Conservation (phyloP, 2,888 invertebrate species). For the Sphaeridia pumilis region DNA sequence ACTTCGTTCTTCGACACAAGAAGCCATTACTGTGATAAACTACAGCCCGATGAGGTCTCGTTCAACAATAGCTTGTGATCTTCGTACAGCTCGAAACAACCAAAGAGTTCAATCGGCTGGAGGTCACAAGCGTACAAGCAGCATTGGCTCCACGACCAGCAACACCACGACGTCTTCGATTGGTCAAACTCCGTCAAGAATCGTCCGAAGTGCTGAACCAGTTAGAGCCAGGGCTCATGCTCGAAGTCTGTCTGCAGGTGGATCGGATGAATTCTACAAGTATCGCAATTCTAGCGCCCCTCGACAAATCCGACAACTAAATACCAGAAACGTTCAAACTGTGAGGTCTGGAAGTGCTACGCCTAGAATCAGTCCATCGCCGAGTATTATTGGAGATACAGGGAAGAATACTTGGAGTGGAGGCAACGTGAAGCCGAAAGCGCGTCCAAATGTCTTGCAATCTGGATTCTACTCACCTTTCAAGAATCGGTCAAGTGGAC, state of each 20-base stretch:
- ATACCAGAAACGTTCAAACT: neutral
- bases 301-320: neutral
- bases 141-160: slow-evolving; percentile 5
- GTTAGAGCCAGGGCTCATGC: slow-evolving; percentile 23
- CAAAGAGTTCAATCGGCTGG: neutral
- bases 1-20: neutral
- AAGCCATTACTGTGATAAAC: neutral
- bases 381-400: neutral
- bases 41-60: neutral
- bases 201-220: slow-evolving; percentile 12
- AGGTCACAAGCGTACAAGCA: slow-evolving; percentile 16
- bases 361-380: too few relatives aligned
- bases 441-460: slow-evolving; percentile 33
- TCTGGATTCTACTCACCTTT: slow-evolving; percentile 21
- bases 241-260: slow-evolving; percentile 32
- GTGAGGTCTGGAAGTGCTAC: neutral
- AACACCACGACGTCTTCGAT: neutral
- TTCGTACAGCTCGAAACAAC: neutral
- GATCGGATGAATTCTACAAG: slow-evolving; percentile 32
- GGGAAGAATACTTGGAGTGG: slow-evolving; percentile 36
- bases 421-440: slow-evolving; percentile 16
- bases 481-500: neutral
- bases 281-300: neutral
- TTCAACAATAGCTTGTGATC: neutral
- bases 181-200: slow-evolving; percentile 9